These are phyloP conservation scores for Pseudomyrmex gracilis DNA, from an alignment of 1,140 invertebrate species.

Conservation along the genomic window DNA sequence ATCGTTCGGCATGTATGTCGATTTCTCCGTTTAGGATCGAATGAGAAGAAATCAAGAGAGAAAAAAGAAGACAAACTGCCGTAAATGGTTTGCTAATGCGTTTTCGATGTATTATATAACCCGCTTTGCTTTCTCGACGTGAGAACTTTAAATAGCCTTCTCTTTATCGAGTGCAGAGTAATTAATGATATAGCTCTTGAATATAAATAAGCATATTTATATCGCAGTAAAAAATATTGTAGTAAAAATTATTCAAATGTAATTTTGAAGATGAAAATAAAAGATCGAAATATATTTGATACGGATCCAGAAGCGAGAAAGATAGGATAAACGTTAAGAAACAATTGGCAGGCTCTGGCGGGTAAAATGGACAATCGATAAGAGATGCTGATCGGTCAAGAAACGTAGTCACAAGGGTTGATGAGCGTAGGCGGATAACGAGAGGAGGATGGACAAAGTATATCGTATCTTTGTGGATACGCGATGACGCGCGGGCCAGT, in stretches of 20 bases:
- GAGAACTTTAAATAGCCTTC: background rate
- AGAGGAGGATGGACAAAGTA: constrained; percentile 37
- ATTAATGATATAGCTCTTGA: constrained; percentile 18
- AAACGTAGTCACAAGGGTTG: constrained; percentile 13
- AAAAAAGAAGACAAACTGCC: constrained; percentile 8
- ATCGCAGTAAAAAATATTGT: background rate
- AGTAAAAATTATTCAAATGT: no score
- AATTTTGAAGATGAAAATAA: no score
- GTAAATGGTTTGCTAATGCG: constrained; percentile 70
- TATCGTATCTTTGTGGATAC: constrained; percentile 14
- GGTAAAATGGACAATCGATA: background rate
- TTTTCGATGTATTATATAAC: constrained; percentile 74
- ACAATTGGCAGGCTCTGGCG: background rate
- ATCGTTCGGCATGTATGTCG: background rate
- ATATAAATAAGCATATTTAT: constrained; percentile 13
- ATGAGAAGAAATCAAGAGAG: background rate
- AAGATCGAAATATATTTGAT: background rate
- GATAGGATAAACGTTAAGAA: background rate
- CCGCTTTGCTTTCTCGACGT: constrained; percentile 69
- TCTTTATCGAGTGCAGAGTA: no score
- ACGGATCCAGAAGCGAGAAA: background rate
- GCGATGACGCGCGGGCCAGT: background rate
- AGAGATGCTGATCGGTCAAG: background rate
- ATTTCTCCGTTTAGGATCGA: background rate
- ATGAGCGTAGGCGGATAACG: constrained; percentile 29